These are phyloP conservation scores for Vanessa atalanta DNA, from an alignment of 1,140 invertebrate genomes.

Conservation along the genomic window DNA sequence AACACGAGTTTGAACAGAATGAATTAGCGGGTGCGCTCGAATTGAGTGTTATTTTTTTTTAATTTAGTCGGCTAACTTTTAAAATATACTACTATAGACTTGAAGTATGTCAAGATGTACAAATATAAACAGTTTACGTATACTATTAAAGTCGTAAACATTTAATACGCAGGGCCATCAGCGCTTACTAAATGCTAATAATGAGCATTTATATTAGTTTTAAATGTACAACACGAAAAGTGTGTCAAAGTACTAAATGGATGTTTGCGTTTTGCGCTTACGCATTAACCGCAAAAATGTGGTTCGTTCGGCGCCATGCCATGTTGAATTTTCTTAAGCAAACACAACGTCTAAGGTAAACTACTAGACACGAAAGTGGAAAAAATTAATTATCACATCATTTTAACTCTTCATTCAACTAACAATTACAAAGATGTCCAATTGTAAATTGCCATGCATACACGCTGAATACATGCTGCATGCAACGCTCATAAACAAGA, in stretches of 20 bases:
- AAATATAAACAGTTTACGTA: neutral
- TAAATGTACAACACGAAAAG: slow-evolving; percentile 27
- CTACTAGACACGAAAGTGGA: slow-evolving; percentile 41
- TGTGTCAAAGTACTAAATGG: slow-evolving; percentile 66
- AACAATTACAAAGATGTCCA: neutral
- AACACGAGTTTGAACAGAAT: slow-evolving; percentile 22
- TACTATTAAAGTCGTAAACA: slow-evolving; percentile 11
- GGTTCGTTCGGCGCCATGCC: slow-evolving; percentile 45
- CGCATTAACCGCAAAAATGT: slow-evolving; percentile 68
- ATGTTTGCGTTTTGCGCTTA: slow-evolving; percentile 47
- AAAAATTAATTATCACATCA: slow-evolving; percentile 44
- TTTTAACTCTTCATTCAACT: slow-evolving; percentile 3
- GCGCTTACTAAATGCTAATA: slow-evolving; percentile 20
- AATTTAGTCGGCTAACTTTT: slow-evolving; percentile 2
- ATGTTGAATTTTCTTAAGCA: slow-evolving; percentile 53
- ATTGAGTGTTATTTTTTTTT: slow-evolving; percentile 16
- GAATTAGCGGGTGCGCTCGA: slow-evolving; percentile 20
- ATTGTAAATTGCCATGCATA: no score
- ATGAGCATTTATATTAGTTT: slow-evolving; percentile 27
- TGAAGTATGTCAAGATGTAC: neutral
- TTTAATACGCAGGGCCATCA: slow-evolving; percentile 7
- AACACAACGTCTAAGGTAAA: slow-evolving; percentile 53
- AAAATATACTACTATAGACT: neutral
- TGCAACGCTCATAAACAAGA: no score
- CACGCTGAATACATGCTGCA: no score